Base-by-base conservation (phyloP, 2,888 invertebrate genomes). In the Eupithecia dodoneata region DNA sequence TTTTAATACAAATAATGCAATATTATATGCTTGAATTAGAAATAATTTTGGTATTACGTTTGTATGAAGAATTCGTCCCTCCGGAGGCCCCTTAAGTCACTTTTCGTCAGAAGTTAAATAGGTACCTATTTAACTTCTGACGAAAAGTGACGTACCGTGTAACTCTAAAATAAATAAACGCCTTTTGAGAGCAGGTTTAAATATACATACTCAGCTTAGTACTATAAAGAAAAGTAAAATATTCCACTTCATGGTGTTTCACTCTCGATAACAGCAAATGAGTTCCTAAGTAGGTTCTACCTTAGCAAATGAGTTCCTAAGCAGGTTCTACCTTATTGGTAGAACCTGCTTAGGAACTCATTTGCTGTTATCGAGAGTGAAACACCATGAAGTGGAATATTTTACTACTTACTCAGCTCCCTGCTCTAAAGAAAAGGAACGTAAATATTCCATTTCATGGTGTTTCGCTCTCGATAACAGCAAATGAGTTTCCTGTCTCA, bases 401-500 rank as follows among this genome's bases (percentile, higher is more conserved):
- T n/a, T n/a, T n/a, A n/a, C n/a, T n/a, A n/a, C n/a, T n/a, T 52
- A 2, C 9, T 18, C 18, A 59, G 15, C 3, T 7, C 7, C n/a
- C 7, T 7, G 15, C n/a, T 9, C 9, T 9, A 59, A 1, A 18
- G 55, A 59, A n/a, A 18, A n/a, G 55, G 7, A 44, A 12, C 10
- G 2, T n/a, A 65, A 30, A 66, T 66, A 41, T 13, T 65, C 6
- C 42, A 42, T 66, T 66, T 66, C 15, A 66, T 66, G 15, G 66
- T 42, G 18, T 42, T 42, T 15, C 1, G 66, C 66, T 66, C 66
- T 42, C 15, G 66, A n/a, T 15, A 63, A 65, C 15, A 66, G 41
- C 13, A 66, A 66, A 66, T 66, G 41, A 66, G 66, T 66, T 66
- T 42, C 42, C 66, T 15, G 42, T 66, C 66, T 66, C 66, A 66